Base-by-base conservation (phyloP, 2,888 invertebrate species). In the Abrostola tripartita region DNA sequence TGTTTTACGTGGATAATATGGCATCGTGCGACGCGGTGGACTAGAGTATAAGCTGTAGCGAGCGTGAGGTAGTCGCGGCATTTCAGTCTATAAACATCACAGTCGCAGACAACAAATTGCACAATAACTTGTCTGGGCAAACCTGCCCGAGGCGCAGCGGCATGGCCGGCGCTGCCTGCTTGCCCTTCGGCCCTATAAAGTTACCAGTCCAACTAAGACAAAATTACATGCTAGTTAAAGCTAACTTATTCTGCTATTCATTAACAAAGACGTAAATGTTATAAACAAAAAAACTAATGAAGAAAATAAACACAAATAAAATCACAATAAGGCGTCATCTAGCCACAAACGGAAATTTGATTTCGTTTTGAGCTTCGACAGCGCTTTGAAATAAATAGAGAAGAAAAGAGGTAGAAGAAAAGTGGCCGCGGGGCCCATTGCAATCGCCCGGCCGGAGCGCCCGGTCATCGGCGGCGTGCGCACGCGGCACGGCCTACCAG, bases 71-170 rank as follows among this genome's bases (percentile, higher is more conserved):
- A 94, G 94, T 92, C 90, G 92, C 90, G 94, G 94, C 92, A 85
- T 94, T 91, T 95, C 95, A 96, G 95, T 96, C 95, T 96, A 95
- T 94, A 93, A 95, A 95, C 95, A 96, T 96, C 96, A 96, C 96
- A 96, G 96, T 95, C 95, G 95, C 95, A 95, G 92, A 93, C 91
- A 92, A 91, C 90, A 90, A 92, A 94, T 94, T 94, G 94, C 94
- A 94, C 94, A 92, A 91, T 90, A 92, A 92, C 91, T 90, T 89
- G 88, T 89, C 88, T 87, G 87, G 88, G 89, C 87, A 88, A 88
- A 88, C 85, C 83, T 81, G 83, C 84, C 85, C 70, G 80, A 81
- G 88, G 87, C 85, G 78, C 81, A 78, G 80, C 81, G 81, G 82
- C 84, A 78, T 76, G 79, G 84, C 83, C 82, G 81, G 82, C 82